A percentile compares a stretch with the other conserved stretches of the same genome.
Conservation (phyloP, 2,797 vertebrate species). For the Pipistrellus kuhlii region DNA sequence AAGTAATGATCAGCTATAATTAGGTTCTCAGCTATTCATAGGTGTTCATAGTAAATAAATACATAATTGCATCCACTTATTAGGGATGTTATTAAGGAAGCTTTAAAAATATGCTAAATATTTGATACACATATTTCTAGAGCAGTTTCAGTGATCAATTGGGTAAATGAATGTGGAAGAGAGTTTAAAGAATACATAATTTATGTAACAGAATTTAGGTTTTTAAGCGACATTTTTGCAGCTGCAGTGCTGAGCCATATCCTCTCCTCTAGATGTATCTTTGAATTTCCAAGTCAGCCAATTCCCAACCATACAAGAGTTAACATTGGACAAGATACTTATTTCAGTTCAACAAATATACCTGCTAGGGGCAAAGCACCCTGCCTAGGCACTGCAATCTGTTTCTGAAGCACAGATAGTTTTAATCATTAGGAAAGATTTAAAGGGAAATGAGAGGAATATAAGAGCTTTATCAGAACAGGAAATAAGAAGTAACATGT, state of each 20-base stretch:
- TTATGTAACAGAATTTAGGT: slow-evolving; percentile 36
- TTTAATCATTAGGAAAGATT: slow-evolving; percentile 40
- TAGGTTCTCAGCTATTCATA: slow-evolving; percentile 43
- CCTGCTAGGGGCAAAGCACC: not conserved
- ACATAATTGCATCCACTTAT: slow-evolving; percentile 60
- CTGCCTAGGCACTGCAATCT: not conserved
- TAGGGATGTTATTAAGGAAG: slow-evolving; percentile 55
- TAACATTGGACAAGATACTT: slow-evolving; percentile 32
- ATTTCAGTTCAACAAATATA: slow-evolving; percentile 17
- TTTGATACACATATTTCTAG: slow-evolving; percentile 58
- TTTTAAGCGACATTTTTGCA: slow-evolving; percentile 40
- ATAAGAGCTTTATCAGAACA: not conserved
- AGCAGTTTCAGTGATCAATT: slow-evolving; percentile 41
- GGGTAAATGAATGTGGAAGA: slow-evolving; percentile 50
- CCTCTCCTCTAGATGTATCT: slow-evolving; percentile 22
- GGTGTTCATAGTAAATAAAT: slow-evolving; percentile 54
- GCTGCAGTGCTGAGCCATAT: not conserved
- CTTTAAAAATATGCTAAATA: slow-evolving; percentile 67
- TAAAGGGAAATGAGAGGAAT: not conserved
- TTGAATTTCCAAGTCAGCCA: slow-evolving; percentile 1
- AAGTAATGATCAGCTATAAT: slow-evolving; percentile 58
- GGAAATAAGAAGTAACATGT: not conserved
- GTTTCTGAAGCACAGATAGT: not conserved
- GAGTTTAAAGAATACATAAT: slow-evolving; percentile 47
- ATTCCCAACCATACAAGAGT: not conserved